Evolutionary conservation across 1,140 invertebrate genomes (phyloP).

Genomic region (Apolygus lucorum): DNA sequence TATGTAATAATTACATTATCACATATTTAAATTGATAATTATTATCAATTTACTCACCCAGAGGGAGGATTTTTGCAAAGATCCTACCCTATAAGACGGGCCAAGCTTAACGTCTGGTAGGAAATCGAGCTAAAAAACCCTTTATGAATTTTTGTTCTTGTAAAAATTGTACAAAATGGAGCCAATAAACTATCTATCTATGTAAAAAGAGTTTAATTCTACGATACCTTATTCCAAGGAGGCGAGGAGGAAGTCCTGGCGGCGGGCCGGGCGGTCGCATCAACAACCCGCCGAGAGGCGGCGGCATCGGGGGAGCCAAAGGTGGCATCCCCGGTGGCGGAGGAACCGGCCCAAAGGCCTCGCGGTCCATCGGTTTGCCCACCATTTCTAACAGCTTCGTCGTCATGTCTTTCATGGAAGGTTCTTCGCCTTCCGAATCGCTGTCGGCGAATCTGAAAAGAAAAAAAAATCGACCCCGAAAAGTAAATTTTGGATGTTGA

Average conservation of each 20-base stretch:
- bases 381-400: slow-evolving; percentile 27
- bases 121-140: no score
- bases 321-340: slow-evolving; percentile 29
- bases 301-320: slow-evolving; percentile 27
- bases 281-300: slow-evolving; percentile 26
- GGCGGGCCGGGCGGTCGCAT: slow-evolving; percentile 43
- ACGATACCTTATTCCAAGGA: slow-evolving; percentile 36
- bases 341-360: background rate
- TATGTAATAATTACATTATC: no score
- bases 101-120: no score
- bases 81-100: no score
- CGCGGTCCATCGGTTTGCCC: slow-evolving; percentile 27
- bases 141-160: no score
- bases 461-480: no score
- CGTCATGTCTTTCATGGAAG: slow-evolving; percentile 27
- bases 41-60: no score
- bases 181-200: no score
- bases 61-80: no score
- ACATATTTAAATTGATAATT: no score
- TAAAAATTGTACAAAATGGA: no score
- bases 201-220: background rate
- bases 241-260: slow-evolving; percentile 42
- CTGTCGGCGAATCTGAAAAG: slow-evolving; percentile 35
- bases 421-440: slow-evolving; percentile 31
- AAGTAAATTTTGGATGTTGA: no score